These are phyloP conservation scores for Fistularia commersonii DNA, from an alignment of 2,797 vertebrate species.

Conservation along the genomic window DNA sequence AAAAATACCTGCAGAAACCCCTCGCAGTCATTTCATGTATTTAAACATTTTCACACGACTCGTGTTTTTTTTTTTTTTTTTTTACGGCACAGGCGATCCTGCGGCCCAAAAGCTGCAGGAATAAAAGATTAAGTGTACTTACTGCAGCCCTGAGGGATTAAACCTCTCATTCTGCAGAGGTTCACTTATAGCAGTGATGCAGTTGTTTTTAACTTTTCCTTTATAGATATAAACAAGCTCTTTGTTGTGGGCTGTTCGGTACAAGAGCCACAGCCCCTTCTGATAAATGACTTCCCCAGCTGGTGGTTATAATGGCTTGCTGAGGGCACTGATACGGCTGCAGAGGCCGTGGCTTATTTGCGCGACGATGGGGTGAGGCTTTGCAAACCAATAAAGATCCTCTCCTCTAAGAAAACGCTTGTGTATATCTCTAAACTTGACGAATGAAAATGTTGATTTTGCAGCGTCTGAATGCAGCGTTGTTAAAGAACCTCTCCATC, in stretches of 20 bases:
- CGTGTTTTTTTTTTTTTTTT: not conserved
- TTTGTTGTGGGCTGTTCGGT: not conserved
- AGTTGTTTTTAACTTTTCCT: not conserved
- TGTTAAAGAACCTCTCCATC: too few relatives aligned
- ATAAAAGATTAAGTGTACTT: constrained; percentile 2
- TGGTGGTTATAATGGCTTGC: not conserved
- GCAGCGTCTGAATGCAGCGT: too few relatives aligned
- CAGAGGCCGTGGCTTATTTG: too few relatives aligned
- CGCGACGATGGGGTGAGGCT: too few relatives aligned
- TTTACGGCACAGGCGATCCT: not conserved
- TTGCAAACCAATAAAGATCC: too few relatives aligned
- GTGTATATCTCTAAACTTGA: too few relatives aligned
- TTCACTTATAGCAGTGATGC: not conserved
- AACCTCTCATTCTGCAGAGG: not conserved
- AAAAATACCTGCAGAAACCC: not conserved
- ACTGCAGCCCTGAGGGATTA: not conserved
- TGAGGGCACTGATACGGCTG: not conserved
- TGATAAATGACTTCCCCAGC: constrained; percentile 5
- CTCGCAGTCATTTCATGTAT: not conserved
- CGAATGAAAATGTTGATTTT: too few relatives aligned
- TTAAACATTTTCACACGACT: too few relatives aligned
- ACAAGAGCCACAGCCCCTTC: constrained; percentile 3
- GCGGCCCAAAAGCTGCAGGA: constrained; percentile 1
- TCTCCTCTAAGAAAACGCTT: too few relatives aligned
- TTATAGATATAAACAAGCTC: not conserved